Evolutionary conservation across 2,113 vertebrate genomes (phyloP), one percentile per base, ranked within the genome.

Genomic region (Sceloporus tristichus): DNA sequence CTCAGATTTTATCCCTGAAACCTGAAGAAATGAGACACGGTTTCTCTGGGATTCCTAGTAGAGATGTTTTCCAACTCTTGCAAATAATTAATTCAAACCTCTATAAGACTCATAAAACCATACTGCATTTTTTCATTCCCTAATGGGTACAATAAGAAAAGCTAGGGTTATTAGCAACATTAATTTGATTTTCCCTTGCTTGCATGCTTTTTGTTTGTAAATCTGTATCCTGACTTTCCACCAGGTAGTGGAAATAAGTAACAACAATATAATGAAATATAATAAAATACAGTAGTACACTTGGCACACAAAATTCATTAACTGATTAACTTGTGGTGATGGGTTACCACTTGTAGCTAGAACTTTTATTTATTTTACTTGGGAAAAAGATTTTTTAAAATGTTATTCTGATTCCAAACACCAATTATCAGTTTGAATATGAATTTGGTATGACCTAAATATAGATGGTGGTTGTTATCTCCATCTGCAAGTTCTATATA

Each of bases 401-500:
- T 40, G 84, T 87, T 94, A 89, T 90, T 93, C 86, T 92, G 91
- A 82, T 88, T 82, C 85, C 93, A 95, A 94, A 91, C 92, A 91
- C 89, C 90, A 93, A 89, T 94, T 95, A 92, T 94, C 42, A 92
- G 78, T 73, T 89, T 0, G 77, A 85, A 89, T 82, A 91, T 75
- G 86, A 88, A 90, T 85, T 82, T 62, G 1, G 82, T 94, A 91
- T 0, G 0, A 85, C 90, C 93, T 91, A 88, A 95, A 95, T 91
- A 95, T 85, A 94, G 91, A 91, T 87, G 42, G 11, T 71, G 83
- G 70, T 88, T 90, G 77, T 90, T 82, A 88, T 88, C 90, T 92
- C 86, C 93, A 91, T 93, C 92, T 94, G 93, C 78, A 85, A 62
- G 88, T 56, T 0, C 88, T 94, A 93, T 93, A 95, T 94, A 95